Conservation (phyloP, 2,888 invertebrate genomes). For the Aphrophora alni region DNA sequence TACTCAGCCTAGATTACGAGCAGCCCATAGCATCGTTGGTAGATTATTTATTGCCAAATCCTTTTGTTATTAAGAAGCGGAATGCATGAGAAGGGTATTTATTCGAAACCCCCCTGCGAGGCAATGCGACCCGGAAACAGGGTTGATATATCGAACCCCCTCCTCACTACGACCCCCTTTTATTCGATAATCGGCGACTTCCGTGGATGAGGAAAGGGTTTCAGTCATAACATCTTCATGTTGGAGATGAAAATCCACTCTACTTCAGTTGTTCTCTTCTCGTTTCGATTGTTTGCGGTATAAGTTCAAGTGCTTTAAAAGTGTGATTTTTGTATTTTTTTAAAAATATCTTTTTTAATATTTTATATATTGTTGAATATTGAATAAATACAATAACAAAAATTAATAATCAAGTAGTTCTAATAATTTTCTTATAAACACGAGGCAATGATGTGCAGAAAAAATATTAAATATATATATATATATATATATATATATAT, state of each 20-base stretch:
- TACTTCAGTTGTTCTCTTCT: background rate
- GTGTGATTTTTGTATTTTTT: too few species aligned
- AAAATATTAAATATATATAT: too few species aligned
- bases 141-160: background rate
- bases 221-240: conserved; percentile 17
- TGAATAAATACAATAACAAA: too few species aligned
- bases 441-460: too few species aligned
- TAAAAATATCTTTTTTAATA: too few species aligned
- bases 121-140: conserved; percentile 6
- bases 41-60: background rate
- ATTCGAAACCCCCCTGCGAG: background rate
- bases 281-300: background rate
- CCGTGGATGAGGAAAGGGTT: conserved; percentile 34
- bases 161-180: background rate
- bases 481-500: too few species aligned
- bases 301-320: too few species aligned
- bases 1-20: background rate
- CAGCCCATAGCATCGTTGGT: background rate
- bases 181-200: conserved; percentile 30
- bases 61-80: background rate
- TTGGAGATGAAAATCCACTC: background rate
- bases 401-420: too few species aligned
- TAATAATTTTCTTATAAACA: too few species aligned
- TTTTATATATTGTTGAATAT: too few species aligned
- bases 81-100: background rate